Conservation (phyloP, 2,797 vertebrate genomes). For the Gallinago stenura region DNA sequence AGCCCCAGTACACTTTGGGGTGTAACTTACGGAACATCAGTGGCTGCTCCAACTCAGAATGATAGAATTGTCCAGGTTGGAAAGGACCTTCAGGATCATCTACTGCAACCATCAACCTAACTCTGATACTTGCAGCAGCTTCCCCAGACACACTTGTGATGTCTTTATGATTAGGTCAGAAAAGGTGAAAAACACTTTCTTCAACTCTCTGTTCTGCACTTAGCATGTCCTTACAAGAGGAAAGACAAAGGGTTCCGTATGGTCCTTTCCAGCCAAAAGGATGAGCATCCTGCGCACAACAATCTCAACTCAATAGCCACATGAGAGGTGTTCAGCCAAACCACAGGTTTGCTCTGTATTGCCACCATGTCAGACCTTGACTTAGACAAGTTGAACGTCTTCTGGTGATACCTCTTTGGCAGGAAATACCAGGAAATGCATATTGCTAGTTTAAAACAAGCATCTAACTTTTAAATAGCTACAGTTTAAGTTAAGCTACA, state of each 20-base stretch:
- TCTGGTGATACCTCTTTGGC: neutral
- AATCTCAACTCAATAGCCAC: neutral
- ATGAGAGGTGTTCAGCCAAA: neutral
- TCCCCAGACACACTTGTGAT: neutral
- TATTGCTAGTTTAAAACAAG: neutral
- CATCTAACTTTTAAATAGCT: neutral
- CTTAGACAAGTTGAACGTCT: neutral
- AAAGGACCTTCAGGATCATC: too few relatives aligned
- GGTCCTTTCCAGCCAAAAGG: neutral
- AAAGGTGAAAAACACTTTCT: neutral
- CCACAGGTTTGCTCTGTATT: neutral
- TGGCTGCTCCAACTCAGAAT: neutral
- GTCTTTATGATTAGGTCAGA: neutral
- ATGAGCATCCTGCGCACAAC: neutral
- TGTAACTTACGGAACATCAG: neutral
- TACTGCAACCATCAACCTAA: too few relatives aligned
- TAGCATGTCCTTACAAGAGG: accelerated
- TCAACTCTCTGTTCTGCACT: neutral
- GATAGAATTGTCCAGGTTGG: too few relatives aligned
- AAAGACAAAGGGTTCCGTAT: accelerated
- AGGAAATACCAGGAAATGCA: neutral
- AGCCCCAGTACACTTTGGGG: neutral
- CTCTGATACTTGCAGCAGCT: neutral
- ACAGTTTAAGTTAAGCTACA: neutral
- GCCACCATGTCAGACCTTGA: neutral